Base-by-base conservation (phyloP, 2,113 vertebrate genomes). In the Crotalus tigris region DNA sequence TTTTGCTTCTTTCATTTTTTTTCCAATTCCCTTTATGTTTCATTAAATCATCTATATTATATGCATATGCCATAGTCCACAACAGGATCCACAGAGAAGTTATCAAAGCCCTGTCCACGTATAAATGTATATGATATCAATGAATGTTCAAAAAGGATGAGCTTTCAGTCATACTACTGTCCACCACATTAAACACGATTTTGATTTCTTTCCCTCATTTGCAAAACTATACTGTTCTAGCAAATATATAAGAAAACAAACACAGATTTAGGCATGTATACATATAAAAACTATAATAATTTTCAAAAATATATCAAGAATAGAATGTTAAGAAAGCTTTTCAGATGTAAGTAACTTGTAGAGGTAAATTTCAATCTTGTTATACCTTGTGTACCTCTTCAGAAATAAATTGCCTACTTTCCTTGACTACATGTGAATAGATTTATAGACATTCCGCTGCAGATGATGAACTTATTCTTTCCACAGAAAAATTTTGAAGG, bases 401-500 rank as follows among this genome's bases (percentile, higher is more conserved):
- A 44, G 59, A 0, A 5, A 17, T 57, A 75, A 0, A 0, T 75
- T 75, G 69, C n/a, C 29, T 39, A 39, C 15, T 10, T 11, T 29
- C 54, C 86, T 57, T 53, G 5, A 49, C 2, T 55, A 55, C 85
- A 54, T 12, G n/a, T 85, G 91, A 92, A 91, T 0, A 0, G 44
- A 90, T 0, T 4, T 92, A 91, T 91, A 85, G 75, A 88, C 1
- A 24, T 95, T 96, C 96, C 97, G 96, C 96, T 95, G 89, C 15
- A 93, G 46, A 91, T 46, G 57, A 49, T 53, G 86, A 89, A 87
- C 21, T 58, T 57, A 24, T 29, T 90, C 94, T 54, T 90, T 51
- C 64, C 39, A 13, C 0, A 88, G 95, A 93, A 90, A 81, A 59
- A 57, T 2, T 33, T 87, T 57, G 85, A 94, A 61, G 91, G 91